phyloP scores from a whole-genome alignment of 2,797 vertebrate genomes.

The Argya squamiceps region DNA sequence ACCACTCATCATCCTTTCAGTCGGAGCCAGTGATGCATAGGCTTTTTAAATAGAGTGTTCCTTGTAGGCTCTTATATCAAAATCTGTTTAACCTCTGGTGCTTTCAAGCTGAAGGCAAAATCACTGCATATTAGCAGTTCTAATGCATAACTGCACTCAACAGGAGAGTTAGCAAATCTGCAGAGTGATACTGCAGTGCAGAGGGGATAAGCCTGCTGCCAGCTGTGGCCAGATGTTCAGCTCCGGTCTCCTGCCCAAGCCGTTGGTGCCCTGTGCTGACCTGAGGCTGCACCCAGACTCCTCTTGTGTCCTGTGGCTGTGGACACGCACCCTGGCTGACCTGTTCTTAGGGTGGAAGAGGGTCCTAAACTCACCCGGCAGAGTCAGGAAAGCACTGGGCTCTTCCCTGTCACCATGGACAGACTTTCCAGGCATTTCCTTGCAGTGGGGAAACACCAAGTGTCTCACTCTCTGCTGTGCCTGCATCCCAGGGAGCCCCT shows the following conservation, averaged over 20 bases:
- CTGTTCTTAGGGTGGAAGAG: not conserved
- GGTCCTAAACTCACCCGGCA: not conserved
- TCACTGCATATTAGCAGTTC: slow-evolving; percentile 59
- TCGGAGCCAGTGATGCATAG: slow-evolving; percentile 67
- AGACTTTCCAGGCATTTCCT: not conserved
- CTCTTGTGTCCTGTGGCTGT: not conserved
- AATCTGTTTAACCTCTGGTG: slow-evolving; percentile 75
- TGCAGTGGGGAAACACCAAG: not conserved
- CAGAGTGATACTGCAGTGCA: not conserved
- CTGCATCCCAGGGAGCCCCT: not conserved
- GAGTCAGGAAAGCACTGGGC: not conserved
- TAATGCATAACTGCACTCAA: slow-evolving; percentile 48
- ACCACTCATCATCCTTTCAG: slow-evolving; percentile 75
- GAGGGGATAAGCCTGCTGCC: slow-evolving; percentile 10
- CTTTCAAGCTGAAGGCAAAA: slow-evolving; percentile 67
- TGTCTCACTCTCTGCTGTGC: not conserved
- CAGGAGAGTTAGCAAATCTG: slow-evolving; percentile 55
- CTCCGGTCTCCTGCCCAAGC: not conserved
- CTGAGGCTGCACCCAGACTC: not conserved
- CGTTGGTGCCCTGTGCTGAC: not conserved
- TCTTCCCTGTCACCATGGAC: not conserved
- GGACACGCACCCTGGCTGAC: not conserved
- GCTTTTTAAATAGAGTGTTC: slow-evolving; percentile 72
- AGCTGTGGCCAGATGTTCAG: not conserved
- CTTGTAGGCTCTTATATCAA: slow-evolving; percentile 75